These are phyloP conservation scores for Macrochelys suwanniensis DNA, from an alignment of 2,797 vertebrate species.

Conservation along the genomic window DNA sequence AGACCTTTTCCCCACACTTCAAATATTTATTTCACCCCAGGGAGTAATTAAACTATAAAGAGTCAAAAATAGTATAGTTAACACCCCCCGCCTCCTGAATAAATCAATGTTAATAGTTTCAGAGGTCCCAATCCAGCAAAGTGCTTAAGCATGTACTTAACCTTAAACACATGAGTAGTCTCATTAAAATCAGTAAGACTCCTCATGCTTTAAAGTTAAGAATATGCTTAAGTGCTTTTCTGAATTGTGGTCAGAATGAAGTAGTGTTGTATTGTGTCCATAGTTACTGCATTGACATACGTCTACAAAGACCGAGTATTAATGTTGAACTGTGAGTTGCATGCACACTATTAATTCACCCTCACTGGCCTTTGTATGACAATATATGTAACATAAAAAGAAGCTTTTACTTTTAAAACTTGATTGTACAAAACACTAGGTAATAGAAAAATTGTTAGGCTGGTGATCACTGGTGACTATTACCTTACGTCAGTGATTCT, in stretches of 20 bases:
- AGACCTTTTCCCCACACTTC: conserved; percentile 59
- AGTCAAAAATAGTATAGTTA: conserved; percentile 52
- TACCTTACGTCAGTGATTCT: accelerated
- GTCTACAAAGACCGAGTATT: conserved; percentile 29
- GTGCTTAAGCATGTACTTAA: conserved; percentile 68
- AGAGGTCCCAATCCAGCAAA: conserved; percentile 59
- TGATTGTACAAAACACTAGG: conserved; percentile 28
- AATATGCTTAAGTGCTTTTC: conserved; percentile 63
- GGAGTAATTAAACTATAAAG: conserved; percentile 21
- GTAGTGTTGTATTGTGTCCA: background rate
- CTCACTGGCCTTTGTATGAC: background rate
- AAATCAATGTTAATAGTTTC: conserved; percentile 60
- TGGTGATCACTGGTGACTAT: background rate
- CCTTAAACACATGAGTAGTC: conserved; percentile 67
- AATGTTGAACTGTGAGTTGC: conserved; percentile 46
- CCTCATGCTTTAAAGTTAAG: conserved; percentile 58
- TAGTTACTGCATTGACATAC: conserved; percentile 33
- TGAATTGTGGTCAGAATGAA: conserved; percentile 57
- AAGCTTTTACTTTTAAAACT: conserved; percentile 56
- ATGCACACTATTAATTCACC: conserved; percentile 39
- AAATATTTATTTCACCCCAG: conserved; percentile 54
- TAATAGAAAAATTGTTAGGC: conserved; percentile 17
- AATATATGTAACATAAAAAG: background rate
- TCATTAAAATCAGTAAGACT: conserved; percentile 61
- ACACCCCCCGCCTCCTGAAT: conserved; percentile 14